Percentiles rank a stretch among this genome's conserved stretches.
Conservation (phyloP, 2,113 vertebrate genomes). For the Chaetorhynchus papuensis region DNA sequence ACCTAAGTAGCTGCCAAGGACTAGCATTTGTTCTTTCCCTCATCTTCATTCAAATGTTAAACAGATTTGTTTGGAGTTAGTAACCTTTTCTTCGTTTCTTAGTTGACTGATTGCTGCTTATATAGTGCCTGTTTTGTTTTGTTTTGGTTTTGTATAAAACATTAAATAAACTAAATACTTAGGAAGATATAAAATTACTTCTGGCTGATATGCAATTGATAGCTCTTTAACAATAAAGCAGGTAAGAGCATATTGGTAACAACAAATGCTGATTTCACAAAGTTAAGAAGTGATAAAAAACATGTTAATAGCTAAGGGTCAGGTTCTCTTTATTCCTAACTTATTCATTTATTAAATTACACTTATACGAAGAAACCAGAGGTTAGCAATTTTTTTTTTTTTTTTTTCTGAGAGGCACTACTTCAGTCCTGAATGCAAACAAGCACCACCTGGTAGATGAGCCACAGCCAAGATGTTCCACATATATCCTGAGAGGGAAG, state of each 20-base stretch:
- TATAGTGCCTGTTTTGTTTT: no score
- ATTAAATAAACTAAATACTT: background rate
- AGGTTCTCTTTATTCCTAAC: background rate
- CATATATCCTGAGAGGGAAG: background rate
- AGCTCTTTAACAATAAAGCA: background rate
- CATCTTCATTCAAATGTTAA: background rate
- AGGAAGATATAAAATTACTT: background rate
- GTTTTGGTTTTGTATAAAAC: background rate
- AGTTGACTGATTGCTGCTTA: background rate
- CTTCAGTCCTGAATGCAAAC: background rate
- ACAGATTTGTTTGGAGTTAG: background rate
- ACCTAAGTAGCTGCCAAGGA: background rate
- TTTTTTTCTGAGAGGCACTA: rapidly evolving
- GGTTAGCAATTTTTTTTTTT: background rate
- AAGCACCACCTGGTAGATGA: background rate
- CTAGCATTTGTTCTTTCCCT: background rate
- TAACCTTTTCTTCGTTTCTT: background rate
- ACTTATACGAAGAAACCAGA: background rate
- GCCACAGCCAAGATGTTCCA: background rate
- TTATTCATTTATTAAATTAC: background rate
- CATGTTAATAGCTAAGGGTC: background rate
- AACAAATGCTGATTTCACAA: background rate
- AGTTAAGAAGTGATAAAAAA: background rate
- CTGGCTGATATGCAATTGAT: background rate
- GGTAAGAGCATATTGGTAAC: background rate